Evolutionary conservation across 2,797 vertebrate species (phyloP).

Genomic region (Galaxias olidus): DNA sequence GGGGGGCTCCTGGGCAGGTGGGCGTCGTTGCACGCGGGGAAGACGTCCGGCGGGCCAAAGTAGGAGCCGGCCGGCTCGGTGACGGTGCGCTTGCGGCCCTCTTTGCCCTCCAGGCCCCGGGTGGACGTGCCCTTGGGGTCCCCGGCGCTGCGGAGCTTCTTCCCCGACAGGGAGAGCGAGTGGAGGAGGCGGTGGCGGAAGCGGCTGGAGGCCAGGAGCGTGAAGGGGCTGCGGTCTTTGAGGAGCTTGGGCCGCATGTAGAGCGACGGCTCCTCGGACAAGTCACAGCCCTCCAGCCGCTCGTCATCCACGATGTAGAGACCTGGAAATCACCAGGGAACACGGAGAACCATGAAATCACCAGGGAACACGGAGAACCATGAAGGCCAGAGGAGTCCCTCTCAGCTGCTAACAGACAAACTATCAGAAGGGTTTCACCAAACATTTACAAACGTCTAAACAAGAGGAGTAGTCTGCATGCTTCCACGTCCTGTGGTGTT

Average conservation of each 20-base stretch:
- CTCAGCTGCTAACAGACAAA: too few species aligned
- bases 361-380: conserved; percentile 57
- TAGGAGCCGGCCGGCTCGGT: conserved; percentile 76
- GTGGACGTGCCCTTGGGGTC: conserved; percentile 68
- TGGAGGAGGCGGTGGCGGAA: conserved; percentile 82
- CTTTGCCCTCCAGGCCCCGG: conserved; percentile 29
- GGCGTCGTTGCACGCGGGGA: conserved; percentile 60
- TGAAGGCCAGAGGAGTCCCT: conserved; percentile 18
- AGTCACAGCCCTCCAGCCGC: conserved; percentile 76
- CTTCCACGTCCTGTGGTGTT: too few species aligned
- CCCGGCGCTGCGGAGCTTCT: conserved; percentile 79
- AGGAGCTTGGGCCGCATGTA: conserved; percentile 72
- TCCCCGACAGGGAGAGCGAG: conserved; percentile 81
- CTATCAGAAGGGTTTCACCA: too few species aligned
- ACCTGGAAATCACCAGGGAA: conserved; percentile 59
- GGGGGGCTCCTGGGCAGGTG: conserved; percentile 75
- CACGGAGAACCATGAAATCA: conserved; percentile 63
- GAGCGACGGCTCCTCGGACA: conserved; percentile 77
- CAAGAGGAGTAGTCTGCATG: too few species aligned
- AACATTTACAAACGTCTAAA: too few species aligned
- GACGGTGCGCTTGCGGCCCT: conserved; percentile 76
- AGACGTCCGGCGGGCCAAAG: conserved; percentile 75
- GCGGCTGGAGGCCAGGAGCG: conserved; percentile 79
- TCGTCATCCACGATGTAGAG: conserved; percentile 84
- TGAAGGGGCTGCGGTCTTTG: conserved; percentile 82